These are phyloP conservation scores for Xerus inauris DNA, from an alignment of 2,113 vertebrate genomes.

Conservation along the genomic window DNA sequence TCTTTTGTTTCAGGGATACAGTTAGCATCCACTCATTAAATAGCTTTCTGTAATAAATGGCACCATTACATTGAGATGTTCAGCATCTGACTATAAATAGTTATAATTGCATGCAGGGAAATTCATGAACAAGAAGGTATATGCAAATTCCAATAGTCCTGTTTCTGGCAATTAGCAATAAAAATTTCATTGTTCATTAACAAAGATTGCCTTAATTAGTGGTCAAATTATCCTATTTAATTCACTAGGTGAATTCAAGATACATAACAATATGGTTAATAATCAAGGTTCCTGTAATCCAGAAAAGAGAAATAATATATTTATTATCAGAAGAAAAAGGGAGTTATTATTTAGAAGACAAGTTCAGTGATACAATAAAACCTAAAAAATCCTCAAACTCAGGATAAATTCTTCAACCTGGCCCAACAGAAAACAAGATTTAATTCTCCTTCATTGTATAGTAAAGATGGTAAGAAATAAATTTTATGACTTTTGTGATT, in stretches of 20 bases:
- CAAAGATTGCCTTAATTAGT: conserved; percentile 13
- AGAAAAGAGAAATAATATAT: neutral
- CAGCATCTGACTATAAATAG: neutral
- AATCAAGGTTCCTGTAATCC: neutral
- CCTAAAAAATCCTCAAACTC: neutral
- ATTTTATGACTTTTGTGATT: neutral
- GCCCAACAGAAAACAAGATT: neutral
- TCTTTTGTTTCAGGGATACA: neutral
- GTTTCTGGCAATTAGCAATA: neutral
- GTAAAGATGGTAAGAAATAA: neutral
- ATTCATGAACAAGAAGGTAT: neutral
- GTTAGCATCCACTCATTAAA: conserved; percentile 23
- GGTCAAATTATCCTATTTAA: neutral
- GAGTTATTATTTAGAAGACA: neutral
- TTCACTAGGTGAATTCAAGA: neutral
- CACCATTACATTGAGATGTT: neutral
- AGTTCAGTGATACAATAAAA: neutral
- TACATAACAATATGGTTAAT: neutral
- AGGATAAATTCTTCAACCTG: neutral
- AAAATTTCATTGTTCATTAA: conserved; percentile 36
- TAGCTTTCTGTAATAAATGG: neutral
- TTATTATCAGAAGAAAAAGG: neutral
- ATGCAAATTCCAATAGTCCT: conserved; percentile 21
- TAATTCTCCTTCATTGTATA: neutral
- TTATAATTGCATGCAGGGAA: neutral